Evolutionary conservation across 2,113 vertebrate genomes (phyloP), one percentile per base, ranked within the genome.

Genomic region (Elanoides forficatus): DNA sequence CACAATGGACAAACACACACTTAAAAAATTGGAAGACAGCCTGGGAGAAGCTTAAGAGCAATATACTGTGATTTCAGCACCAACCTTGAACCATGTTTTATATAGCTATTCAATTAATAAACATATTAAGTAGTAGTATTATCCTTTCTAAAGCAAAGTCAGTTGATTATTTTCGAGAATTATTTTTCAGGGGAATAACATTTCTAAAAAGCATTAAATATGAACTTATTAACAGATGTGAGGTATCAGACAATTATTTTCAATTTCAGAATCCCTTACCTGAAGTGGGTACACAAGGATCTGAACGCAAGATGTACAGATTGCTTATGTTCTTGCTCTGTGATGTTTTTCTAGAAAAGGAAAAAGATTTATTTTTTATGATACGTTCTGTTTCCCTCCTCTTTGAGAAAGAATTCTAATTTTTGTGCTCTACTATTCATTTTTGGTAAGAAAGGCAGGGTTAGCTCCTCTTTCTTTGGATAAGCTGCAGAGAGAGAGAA

Each of bases 231-330:
- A 88, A 48, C 11, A 86, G 50, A 60, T 42, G 25, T 23, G 25
- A 22, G 25, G 13, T 42, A 90, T 32, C 45, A 58, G 30, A 80
- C 7, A 78, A n/a, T 13, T 75, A 55, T 45, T 58, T 75, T 45
- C 34, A 13, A 2, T 45, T 67, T 90, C 47, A 71, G 26, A 23
- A 38, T 7, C 15, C 92, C 97, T 98, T 92, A 99, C 99, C 99
- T 99, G 98, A 99, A 99, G 97, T 99, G 99, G 7, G 98, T 98
- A 95, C 99, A 99, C 48, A 99, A 98, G 13, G 99, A 99, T 82
- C 98, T 98, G 96, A 99, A 99, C 7, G 99, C 99, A 84, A 99
- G 98, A 88, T 98, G 99, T 23, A 98, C 97, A 11, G 99, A 99
- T 68, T 98, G 98, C 34, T 98, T 98, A 92, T 99, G 99, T 56